Percentiles rank a stretch among this genome's conserved stretches.
phyloP scores from a whole-genome alignment of 2,113 vertebrate species.

The Epinephelus cyanopodus region DNA sequence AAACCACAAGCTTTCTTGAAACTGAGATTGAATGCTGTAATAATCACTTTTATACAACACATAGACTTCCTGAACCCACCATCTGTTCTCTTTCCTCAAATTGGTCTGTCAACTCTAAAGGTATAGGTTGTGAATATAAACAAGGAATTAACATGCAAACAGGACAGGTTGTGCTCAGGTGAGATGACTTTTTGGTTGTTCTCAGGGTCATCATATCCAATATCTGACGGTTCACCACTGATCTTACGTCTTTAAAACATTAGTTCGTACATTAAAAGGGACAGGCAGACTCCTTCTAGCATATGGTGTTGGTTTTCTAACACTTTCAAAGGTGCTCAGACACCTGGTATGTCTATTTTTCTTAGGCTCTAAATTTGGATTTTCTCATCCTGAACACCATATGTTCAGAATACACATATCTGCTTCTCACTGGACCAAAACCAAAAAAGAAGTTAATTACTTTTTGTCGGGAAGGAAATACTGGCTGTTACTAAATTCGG shows the following conservation, averaged over 20 bases:
- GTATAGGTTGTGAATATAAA: neutral
- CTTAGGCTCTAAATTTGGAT: neutral
- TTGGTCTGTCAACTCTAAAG: neutral
- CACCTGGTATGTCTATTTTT: neutral
- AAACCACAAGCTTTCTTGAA: neutral
- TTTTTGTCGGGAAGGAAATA: neutral
- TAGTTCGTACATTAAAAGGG: neutral
- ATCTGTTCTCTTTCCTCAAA: neutral
- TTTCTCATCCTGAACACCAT: neutral
- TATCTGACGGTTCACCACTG: neutral
- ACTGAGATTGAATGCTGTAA: neutral
- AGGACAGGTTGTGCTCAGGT: neutral
- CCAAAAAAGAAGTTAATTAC: neutral
- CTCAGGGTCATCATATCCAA: no score
- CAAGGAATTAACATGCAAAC: neutral
- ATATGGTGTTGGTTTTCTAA: neutral
- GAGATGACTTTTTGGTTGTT: neutral
- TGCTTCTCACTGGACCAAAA: neutral
- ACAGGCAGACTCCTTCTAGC: neutral
- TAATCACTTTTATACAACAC: neutral
- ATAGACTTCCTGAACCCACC: neutral
- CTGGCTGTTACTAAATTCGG: neutral
- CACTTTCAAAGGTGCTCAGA: neutral
- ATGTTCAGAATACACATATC: neutral
- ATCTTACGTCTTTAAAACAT: neutral